Evolutionary conservation across 2,113 vertebrate species (phyloP).

Genomic region (Dipodomys ordii): DNA sequence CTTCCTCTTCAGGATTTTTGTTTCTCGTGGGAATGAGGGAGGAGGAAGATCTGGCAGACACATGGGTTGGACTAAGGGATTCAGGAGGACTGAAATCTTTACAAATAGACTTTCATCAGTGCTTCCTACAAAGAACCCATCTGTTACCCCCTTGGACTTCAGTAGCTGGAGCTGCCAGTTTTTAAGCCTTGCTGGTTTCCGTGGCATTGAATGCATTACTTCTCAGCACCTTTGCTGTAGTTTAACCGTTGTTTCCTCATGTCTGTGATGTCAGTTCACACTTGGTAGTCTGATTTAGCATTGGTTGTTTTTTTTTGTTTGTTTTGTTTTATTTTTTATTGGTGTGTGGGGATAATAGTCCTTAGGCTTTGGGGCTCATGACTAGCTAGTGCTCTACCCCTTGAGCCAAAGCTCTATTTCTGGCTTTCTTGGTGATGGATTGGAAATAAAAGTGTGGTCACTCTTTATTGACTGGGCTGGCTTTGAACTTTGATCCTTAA

Average conservation of each 20-base stretch:
- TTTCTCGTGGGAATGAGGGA: neutral
- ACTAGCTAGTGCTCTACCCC: too few relatives aligned
- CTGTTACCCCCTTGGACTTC: accelerated
- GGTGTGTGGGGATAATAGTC: too few relatives aligned
- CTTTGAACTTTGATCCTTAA: too few relatives aligned
- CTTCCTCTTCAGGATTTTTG: neutral
- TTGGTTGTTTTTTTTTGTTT: too few relatives aligned
- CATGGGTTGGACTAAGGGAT: neutral
- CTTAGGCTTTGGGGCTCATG: too few relatives aligned
- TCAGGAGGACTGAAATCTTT: neutral
- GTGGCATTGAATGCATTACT: neutral
- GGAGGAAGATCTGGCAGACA: accelerated
- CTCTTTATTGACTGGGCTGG: too few relatives aligned
- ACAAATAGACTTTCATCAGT: neutral
- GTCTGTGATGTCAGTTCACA: neutral
- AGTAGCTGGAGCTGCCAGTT: neutral
- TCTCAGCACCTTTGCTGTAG: neutral
- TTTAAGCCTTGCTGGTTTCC: neutral
- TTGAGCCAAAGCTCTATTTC: too few relatives aligned
- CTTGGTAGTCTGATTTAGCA: neutral
- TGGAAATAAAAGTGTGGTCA: too few relatives aligned
- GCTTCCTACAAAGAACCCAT: neutral
- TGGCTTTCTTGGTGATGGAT: too few relatives aligned
- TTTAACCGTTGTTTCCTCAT: neutral
- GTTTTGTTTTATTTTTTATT: too few relatives aligned